Base-by-base conservation (phyloP, 2,797 vertebrate species). In the Rhinichthys osculus region DNA sequence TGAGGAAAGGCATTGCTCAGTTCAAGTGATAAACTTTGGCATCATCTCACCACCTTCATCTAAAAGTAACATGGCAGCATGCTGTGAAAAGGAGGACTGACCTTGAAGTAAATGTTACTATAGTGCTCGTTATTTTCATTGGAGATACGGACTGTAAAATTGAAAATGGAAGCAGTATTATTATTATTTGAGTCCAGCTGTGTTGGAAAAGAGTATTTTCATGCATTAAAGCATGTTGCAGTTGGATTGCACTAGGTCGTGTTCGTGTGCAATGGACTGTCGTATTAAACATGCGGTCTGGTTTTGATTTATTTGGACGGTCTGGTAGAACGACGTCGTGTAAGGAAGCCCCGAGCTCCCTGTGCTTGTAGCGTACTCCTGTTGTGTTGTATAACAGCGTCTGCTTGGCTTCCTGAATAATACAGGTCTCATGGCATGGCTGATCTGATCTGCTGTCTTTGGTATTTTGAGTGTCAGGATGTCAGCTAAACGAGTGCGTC, bases 361-460 rank as follows among this genome's bases (percentile, higher is more conserved):
- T 74, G 72, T 11, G 76, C 50, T 33, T 44, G 85, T 87, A 72
- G 80, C 50, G 27, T 64, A 74, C 74, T 78, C 81, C 67, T 69
- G 77, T 62, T 78, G 81, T 85, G 86, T 86, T 89, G 78, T 33
- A n/a, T 78, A 89, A 89, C 74, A 38, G 16, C 5, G 35, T 81
- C 64, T 73, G 76, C 79, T 84, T 81, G 27, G 81, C 72, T 66
- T 62, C 50, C 77, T 86, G 81, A 84, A 82, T 86, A 84, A 78
- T 86, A 38, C 52, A 87, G 79, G 80, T 79, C 73, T 88, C 70
- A 50, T 88, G 84, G 85, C 38, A 30, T 42, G 62, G 77, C 77
- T 66, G 79, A 44, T 85, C 77, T 76, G 70, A 50, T 85, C 17
- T 13, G 10, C 4, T 70, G 82, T 59, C 66, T 78, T n/a, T 40